Base-by-base conservation (phyloP, 2,113 vertebrate species). In the Macaca mulatta region DNA sequence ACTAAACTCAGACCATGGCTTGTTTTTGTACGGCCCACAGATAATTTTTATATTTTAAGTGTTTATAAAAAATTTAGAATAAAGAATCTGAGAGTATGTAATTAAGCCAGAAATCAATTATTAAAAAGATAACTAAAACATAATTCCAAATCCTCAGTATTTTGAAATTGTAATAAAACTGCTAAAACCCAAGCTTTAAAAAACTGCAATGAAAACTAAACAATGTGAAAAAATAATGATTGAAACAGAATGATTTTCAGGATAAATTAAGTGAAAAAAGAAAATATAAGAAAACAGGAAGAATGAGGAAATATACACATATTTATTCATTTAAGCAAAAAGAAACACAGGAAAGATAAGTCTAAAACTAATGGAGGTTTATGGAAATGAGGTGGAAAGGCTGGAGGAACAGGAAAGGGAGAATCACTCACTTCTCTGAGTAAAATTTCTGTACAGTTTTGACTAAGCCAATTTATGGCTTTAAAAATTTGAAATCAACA, bases 401-500 rank as follows among this genome's bases (percentile, higher is more conserved):
- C 30, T 85, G 22, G 70, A 70, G 32, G 35, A 79, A 79, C 14
- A 95, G 32, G 22, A 45, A 45, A 91, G 48, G 32, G 22, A 2
- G 38, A 20, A 1, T 25, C 22, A 30, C 40, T 67, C 23, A 85
- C 18, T 32, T 43, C 6, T 90, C 72, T 59, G 23, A 59, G 38
- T 40, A 18, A 95, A 45, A 79, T 27, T 90, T 64, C 23, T 78
- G 23, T 70, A 25, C 25, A 72, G 10, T 70, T 91, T 91, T 79
- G 48, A 90, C 35, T 91, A 32, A 86, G 81, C 40, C 48, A 90
- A 78, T 48, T 57, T 30, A 50, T 67, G 16, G 45, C 35, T 82
- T 94, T 94, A 52, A 57, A 90, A 13, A 78, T 83, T 69, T 95
- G 83, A 69, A 78, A 85, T 70, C 70, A 85, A 69, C 32, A 57